A percentile compares a stretch with the other conserved stretches of the same genome.
Evolutionary conservation across 2,888 invertebrate genomes (phyloP).

Genomic region (Drosophila ustulata): DNA sequence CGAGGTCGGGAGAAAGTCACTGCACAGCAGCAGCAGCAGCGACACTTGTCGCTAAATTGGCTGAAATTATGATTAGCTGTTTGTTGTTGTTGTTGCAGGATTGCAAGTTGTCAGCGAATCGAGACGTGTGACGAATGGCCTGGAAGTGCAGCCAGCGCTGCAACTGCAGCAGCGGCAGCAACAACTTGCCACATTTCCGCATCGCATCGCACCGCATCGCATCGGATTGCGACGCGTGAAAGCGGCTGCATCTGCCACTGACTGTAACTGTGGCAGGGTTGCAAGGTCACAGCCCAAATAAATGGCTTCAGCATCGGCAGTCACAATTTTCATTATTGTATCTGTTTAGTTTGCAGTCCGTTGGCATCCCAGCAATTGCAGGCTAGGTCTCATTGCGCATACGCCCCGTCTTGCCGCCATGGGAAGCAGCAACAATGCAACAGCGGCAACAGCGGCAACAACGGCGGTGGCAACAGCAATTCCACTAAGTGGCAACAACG

Average conservation of each 20-base stretch:
- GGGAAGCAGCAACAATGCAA: conserved; percentile 43
- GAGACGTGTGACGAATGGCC: conserved; percentile 77
- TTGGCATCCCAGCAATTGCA: conserved; percentile 29
- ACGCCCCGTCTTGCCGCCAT: conserved; percentile 18
- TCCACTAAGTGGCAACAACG: conserved; percentile 40
- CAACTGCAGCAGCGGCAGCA: conserved; percentile 30
- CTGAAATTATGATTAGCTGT: conserved; percentile 69
- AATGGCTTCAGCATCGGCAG: background rate
- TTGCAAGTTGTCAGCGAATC: conserved; percentile 72
- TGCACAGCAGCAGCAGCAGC: conserved; percentile 47
- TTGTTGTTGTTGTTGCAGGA: conserved; percentile 45
- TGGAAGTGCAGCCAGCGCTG: conserved; percentile 72
- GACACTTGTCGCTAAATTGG: conserved; percentile 74
- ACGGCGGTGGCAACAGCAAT: conserved; percentile 31
- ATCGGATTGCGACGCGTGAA: conserved; percentile 49
- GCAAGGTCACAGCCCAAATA: conserved; percentile 47
- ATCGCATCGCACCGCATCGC: conserved; percentile 62
- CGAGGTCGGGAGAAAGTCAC: conserved; percentile 76
- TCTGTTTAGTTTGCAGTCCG: conserved; percentile 1
- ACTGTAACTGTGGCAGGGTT: conserved; percentile 21
- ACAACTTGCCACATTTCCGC: conserved; percentile 60
- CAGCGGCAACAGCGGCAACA: conserved; percentile 23
- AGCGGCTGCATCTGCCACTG: conserved; percentile 21
- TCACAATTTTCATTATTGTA: background rate
- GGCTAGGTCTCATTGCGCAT: conserved; percentile 23